These are phyloP conservation scores for Lithosia quadra DNA, from an alignment of 2,888 invertebrate genomes.

Conservation along the genomic window DNA sequence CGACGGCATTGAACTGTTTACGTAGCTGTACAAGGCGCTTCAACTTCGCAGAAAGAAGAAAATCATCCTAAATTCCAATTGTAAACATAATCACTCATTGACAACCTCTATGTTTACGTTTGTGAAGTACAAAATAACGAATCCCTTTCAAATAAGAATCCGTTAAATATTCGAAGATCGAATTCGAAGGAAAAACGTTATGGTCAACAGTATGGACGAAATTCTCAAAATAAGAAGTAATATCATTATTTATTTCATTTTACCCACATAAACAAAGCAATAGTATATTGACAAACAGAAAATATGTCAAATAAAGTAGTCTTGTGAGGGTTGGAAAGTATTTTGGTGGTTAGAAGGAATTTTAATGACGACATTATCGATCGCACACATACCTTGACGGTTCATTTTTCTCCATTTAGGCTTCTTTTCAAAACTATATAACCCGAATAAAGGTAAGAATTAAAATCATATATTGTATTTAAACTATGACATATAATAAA, in stretches of 20 bases:
- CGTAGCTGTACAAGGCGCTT: constrained; percentile 38
- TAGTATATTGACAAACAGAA: constrained; percentile 23
- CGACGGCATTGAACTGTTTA: constrained; percentile 52
- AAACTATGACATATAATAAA: constrained; percentile 52
- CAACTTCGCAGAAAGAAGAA: constrained; percentile 15
- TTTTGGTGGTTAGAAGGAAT: constrained; percentile 68
- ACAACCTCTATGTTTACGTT: constrained; percentile 21
- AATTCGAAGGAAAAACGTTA: constrained; percentile 85
- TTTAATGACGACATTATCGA: constrained; percentile 80
- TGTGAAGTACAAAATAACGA: constrained; percentile 50
- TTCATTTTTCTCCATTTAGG: constrained; percentile 75
- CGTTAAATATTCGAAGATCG: constrained; percentile 84
- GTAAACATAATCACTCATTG: constrained; percentile 16
- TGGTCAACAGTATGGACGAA: constrained; percentile 58
- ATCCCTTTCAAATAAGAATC: constrained; percentile 74
- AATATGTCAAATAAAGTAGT: constrained; percentile 36
- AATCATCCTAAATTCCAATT: constrained; percentile 14
- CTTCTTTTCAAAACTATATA: constrained; percentile 41
- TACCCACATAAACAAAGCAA: constrained; percentile 33
- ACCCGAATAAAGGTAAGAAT: constrained; percentile 50
- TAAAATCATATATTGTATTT: constrained; percentile 55
- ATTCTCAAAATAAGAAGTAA: constrained; percentile 35
- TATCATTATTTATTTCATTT: constrained; percentile 23
- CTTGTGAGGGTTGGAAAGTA: constrained; percentile 34
- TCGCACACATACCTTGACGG: constrained; percentile 81